phyloP scores from a whole-genome alignment of 2,888 invertebrate species.

The Odontothrips loti region DNA sequence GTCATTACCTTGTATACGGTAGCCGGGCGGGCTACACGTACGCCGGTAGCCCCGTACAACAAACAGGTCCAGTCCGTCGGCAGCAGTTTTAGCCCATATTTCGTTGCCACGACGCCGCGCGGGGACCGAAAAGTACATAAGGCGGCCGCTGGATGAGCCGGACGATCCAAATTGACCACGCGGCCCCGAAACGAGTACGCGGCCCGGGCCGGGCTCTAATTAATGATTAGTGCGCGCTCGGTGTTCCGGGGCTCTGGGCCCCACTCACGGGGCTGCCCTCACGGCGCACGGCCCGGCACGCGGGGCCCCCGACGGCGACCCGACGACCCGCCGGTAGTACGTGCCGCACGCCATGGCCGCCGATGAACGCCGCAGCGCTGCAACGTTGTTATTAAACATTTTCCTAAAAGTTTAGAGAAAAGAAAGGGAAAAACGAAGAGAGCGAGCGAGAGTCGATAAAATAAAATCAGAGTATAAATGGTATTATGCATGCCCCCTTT shows the following conservation, averaged over 20 bases:
- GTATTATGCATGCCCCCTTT: background rate
- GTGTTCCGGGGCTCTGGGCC: background rate
- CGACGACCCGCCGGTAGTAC: too few relatives aligned
- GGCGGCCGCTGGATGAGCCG: background rate
- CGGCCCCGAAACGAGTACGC: background rate
- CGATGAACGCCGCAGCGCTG: too few relatives aligned
- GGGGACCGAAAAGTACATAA: background rate
- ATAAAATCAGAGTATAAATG: too few relatives aligned
- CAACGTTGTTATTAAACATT: too few relatives aligned
- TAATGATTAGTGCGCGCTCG: conserved; percentile 1
- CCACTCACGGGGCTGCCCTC: background rate
- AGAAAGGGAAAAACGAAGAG: too few relatives aligned
- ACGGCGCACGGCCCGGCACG: too few relatives aligned
- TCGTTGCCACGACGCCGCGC: background rate
- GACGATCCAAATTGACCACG: background rate
- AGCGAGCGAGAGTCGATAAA: too few relatives aligned
- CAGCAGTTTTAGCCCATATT: conserved; percentile 9
- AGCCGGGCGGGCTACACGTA: background rate
- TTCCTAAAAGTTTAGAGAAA: too few relatives aligned
- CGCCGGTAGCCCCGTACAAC: conserved; percentile 14
- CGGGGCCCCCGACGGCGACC: too few relatives aligned
- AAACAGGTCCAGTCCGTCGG: background rate
- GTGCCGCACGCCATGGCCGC: too few relatives aligned
- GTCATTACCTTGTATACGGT: conserved; percentile 25
- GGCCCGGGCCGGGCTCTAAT: background rate